Base-by-base conservation (phyloP, 2,888 invertebrate genomes). In the Acrobasis repandana region DNA sequence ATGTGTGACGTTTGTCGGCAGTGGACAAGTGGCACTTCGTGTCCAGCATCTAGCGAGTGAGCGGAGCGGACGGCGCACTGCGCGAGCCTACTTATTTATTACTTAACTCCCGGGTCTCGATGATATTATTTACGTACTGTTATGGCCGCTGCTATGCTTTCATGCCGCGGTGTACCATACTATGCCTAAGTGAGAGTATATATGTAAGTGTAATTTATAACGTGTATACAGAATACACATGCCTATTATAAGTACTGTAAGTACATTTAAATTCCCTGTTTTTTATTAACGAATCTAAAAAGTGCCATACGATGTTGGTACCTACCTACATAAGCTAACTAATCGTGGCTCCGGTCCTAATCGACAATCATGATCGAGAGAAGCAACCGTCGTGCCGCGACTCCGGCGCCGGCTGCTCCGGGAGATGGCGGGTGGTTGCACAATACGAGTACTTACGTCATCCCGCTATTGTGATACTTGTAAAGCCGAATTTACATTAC, bases 11-110 rank as follows among this genome's bases (percentile, higher is more conserved):
- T 47, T 52, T 28, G 15, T 59, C 85, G 80, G 43, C 87, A 86
- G 90, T 88, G 76, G 85, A 90, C 82, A 85, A 86, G 70, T 88
- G 84, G 83, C 86, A 90, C 80, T 90, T 70, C 86, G 61, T 90
- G 43, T 79, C 88, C 60, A 87, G 66, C 80, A 79, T 89, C 71
- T 90, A 81, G 66, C 11, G 56, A 2, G 33, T 9, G 4, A 15
- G 15, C 33, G 36, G 11, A 16, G 54, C 36, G 34, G 16, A 9
- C 15, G 9, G 36, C 33, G 9, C 10, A 5, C 11, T 36, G 18
- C 15, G n/a, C 28, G 6, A 5, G 28, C 28, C 54, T 54, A 38
- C 38, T 38, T 54, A 54, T 54, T 54, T 43, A n/a, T 43, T 43
- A 54, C 33, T 36, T 15, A 14, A 20, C 14, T 4, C 14, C 10